These are phyloP conservation scores for Oncorhynchus gorbuscha DNA, from an alignment of 2,113 vertebrate genomes.

Conservation along the genomic window DNA sequence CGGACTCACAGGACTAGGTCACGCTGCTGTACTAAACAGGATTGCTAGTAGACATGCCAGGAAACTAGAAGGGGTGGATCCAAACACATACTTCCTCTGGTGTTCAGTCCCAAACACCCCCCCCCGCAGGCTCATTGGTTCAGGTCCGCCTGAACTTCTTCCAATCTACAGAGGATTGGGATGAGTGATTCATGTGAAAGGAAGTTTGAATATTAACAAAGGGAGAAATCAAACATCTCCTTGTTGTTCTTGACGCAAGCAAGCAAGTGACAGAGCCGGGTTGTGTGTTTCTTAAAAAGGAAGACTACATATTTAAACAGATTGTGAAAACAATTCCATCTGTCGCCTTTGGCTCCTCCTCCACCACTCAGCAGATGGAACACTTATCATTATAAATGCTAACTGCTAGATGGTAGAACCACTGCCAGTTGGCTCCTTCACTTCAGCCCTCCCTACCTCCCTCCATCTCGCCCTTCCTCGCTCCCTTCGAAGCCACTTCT, in stretches of 20 bases:
- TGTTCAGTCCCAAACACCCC: not conserved
- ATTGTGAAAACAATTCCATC: slow-evolving; percentile 80
- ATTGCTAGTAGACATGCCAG: not conserved
- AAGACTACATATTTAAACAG: slow-evolving; percentile 78
- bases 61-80: not conserved
- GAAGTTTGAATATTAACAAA: slow-evolving; percentile 7
- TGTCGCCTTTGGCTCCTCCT: slow-evolving; percentile 71
- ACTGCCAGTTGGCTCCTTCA: slow-evolving; percentile 62
- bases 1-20: too few species aligned
- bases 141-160: not conserved
- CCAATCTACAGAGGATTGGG: slow-evolving; percentile 3
- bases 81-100: not conserved
- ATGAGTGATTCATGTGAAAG: not conserved
- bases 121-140: not conserved
- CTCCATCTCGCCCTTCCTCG: slow-evolving; percentile 1
- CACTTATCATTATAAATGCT: slow-evolving; percentile 72
- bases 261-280: slow-evolving; percentile 41
- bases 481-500: slow-evolving; percentile 37
- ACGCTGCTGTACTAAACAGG: not conserved
- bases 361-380: slow-evolving; percentile 66
- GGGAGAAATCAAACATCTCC: slow-evolving; percentile 49
- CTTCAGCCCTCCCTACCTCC: too few species aligned
- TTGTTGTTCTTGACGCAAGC: slow-evolving; percentile 44
- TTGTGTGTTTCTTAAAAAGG: slow-evolving; percentile 55
- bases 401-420: slow-evolving; percentile 64